phyloP scores from a whole-genome alignment of 2,113 vertebrate species.

The Hippocampus zosterae region DNA sequence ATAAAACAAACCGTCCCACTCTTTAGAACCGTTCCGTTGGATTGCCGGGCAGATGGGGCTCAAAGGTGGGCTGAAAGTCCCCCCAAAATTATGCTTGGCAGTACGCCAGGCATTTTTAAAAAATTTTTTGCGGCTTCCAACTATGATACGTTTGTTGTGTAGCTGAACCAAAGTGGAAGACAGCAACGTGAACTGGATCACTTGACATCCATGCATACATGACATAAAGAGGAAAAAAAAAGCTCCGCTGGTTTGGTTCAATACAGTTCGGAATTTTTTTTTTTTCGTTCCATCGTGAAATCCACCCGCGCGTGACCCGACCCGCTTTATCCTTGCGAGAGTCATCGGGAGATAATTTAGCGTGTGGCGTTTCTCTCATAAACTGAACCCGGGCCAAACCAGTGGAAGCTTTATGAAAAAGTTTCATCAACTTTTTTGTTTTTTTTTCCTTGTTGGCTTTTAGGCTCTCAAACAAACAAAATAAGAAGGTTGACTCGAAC shows the following conservation, averaged over 20 bases:
- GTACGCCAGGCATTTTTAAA: not conserved
- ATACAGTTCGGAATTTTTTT: not conserved
- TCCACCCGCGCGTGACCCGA: too few relatives aligned
- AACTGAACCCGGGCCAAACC: not conserved
- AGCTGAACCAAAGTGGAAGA: not conserved
- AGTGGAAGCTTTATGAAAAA: conserved; percentile 1
- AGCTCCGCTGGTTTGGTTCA: not conserved
- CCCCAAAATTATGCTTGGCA: not conserved
- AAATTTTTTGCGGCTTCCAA: not conserved
- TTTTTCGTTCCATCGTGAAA: not conserved
- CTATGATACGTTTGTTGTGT: not conserved
- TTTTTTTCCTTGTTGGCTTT: not conserved
- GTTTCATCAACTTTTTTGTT: too few relatives aligned
- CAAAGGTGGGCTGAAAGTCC: not conserved
- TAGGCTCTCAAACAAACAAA: not conserved
- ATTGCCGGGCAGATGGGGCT: not conserved
- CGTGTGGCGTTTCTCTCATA: too few relatives aligned
- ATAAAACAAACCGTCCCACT: not conserved
- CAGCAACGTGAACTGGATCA: not conserved
- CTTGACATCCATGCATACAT: not conserved
- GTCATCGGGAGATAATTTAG: too few relatives aligned
- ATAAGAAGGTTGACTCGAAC: conserved; percentile 31
- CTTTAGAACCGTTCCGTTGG: not conserved
- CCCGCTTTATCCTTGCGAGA: too few relatives aligned
- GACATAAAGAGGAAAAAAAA: too few relatives aligned